Percentiles rank a stretch among this genome's conserved stretches.
phyloP scores from a whole-genome alignment of 2,888 invertebrate species.

The Aleiodes alternator region DNA sequence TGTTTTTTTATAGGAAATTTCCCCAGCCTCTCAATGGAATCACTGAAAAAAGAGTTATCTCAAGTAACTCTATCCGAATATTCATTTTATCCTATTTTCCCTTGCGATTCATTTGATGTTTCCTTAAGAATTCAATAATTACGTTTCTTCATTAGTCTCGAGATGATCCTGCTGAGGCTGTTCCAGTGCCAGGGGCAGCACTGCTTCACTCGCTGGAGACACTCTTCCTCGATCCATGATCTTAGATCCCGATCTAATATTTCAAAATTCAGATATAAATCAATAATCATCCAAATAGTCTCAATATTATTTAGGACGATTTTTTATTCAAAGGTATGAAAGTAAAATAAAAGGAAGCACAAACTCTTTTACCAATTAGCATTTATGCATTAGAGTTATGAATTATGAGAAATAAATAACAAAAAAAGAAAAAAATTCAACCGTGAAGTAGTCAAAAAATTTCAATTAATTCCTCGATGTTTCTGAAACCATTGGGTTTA shows the following conservation, averaged over 20 bases:
- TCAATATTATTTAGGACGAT: not conserved
- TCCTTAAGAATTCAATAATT: conserved; percentile 47
- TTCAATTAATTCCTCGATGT: too few species aligned
- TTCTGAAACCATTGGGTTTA: too few species aligned
- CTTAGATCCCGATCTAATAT: conserved; percentile 80
- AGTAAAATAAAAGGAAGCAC: not conserved
- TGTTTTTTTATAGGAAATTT: too few species aligned
- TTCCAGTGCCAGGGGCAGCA: conserved; percentile 72
- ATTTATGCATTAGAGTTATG: not conserved
- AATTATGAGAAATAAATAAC: not conserved
- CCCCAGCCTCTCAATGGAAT: too few species aligned
- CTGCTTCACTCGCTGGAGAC: conserved; percentile 80
- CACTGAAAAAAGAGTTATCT: too few species aligned
- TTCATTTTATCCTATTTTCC: too few species aligned
- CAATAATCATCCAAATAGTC: not conserved
- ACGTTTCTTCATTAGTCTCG: conserved; percentile 72
- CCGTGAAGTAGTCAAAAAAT: not conserved
- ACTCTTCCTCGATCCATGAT: conserved; percentile 81
- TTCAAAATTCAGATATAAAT: not conserved
- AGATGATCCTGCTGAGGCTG: conserved; percentile 70
- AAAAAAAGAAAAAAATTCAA: not conserved
- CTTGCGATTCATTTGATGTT: too few species aligned
- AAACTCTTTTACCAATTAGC: not conserved
- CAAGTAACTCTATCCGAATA: too few species aligned
- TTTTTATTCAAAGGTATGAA: not conserved